Evolutionary conservation across 2,797 vertebrate species (phyloP), one percentile per base, ranked within the genome.

Genomic region (Cynopterus sphinx): DNA sequence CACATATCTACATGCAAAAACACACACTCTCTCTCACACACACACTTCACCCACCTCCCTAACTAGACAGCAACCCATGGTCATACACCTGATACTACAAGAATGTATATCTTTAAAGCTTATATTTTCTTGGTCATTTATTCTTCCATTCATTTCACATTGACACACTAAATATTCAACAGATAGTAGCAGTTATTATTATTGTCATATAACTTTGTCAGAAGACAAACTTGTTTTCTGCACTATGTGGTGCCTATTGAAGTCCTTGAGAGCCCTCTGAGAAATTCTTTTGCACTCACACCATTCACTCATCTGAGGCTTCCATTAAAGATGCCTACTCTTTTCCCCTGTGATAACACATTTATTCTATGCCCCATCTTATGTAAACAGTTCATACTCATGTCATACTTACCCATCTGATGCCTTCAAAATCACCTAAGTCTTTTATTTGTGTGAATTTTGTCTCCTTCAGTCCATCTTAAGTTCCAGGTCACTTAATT

Each of bases 81-180:
- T 79, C 55, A 68, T 65, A 82, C 9, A 82, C 36, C 39, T 89
- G 46, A 96, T 9, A 86, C 3, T 59, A 81, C 13, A 84, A 67
- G 51, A 73, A 49, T n/a, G 71, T 63, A 65, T 75, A 88, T 75
- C 43, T 93, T 87, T 33, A 79, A 71, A 90, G 21, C 31, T 21
- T 74, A 3, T 41, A 55, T 88, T 88, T 81, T 86, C 59, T 82
- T 77, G 12, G 70, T 94, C 36, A 16, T 15, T 67, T 57, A 59
- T 49, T 74, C n/a, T 91, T 91, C 68, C n/a, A 91, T 77, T 93
- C 49, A 46, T 79, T 94, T 84, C 31, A 85, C 36, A 43, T 22
- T 79, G 41, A 39, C 73, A 91, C 2, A 19, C 21, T 86, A 68
- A 81, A 94, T 67, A 65, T 33, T 79, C 21, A 77, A 68, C 84